These are phyloP conservation scores for Steatocranus sp. DNA, from an alignment of 2,797 vertebrate species.

Conservation along the genomic window DNA sequence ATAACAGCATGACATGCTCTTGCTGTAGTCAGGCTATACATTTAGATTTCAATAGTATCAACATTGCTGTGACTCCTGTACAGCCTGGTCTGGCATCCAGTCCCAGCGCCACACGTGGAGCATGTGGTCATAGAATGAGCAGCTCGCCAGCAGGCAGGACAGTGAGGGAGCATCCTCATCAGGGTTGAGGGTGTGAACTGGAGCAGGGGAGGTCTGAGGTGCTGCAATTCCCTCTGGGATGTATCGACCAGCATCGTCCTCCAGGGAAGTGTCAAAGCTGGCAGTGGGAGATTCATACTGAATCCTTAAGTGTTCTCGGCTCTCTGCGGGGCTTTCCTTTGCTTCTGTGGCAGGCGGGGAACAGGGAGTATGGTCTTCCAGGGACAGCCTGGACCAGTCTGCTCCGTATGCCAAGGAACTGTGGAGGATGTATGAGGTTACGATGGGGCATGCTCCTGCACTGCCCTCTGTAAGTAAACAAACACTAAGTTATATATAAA, in stretches of 20 bases:
- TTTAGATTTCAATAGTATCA: background rate
- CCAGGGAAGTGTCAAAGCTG: conserved; percentile 77
- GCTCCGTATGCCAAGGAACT: conserved; percentile 92
- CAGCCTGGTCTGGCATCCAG: conserved; percentile 55
- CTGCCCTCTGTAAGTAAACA: conserved; percentile 62
- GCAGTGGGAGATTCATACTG: conserved; percentile 80
- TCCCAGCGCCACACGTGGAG: conserved; percentile 94
- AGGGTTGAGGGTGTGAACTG: background rate
- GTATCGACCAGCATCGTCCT: conserved; percentile 71
- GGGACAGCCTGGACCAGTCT: conserved; percentile 85
- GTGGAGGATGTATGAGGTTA: conserved; percentile 83
- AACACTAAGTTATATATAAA: background rate
- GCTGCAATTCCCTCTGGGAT: conserved; percentile 22
- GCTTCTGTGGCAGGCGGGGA: conserved; percentile 42
- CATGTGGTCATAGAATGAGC: conserved; percentile 92
- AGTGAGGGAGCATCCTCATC: conserved; percentile 11
- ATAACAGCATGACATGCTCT: background rate
- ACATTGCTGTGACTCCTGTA: background rate
- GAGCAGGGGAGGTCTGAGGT: background rate
- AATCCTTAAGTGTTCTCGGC: conserved; percentile 73
- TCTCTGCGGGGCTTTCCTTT: conserved; percentile 45
- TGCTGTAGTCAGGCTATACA: background rate
- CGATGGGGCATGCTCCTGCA: conserved; percentile 67
- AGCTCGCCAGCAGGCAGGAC: conserved; percentile 83
- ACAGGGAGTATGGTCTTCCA: conserved; percentile 42